These are phyloP conservation scores for Orius insidiosus DNA, from an alignment of 1,140 invertebrate species.

Conservation along the genomic window DNA sequence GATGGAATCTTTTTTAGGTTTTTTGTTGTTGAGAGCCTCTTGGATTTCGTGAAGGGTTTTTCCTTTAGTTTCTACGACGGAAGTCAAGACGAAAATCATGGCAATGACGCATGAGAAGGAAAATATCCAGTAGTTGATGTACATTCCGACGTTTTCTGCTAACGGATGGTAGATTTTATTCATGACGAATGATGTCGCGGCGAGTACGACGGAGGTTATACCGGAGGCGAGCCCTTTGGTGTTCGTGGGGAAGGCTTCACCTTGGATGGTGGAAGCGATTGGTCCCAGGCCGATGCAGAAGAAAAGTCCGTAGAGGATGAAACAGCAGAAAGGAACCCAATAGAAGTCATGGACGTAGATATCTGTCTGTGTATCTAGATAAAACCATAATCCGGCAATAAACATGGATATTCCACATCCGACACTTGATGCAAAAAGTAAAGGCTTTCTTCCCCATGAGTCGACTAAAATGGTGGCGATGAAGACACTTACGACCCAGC, in stretches of 20 bases:
- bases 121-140: slow-evolving; percentile 53
- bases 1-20: not conserved
- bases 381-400: slow-evolving; percentile 33
- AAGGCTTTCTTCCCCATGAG: slow-evolving; percentile 44
- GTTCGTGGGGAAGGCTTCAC: slow-evolving; percentile 55
- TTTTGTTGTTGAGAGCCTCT: slow-evolving; percentile 20
- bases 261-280: slow-evolving; percentile 50
- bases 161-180: slow-evolving; percentile 50
- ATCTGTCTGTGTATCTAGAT: slow-evolving; percentile 33
- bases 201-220: slow-evolving; percentile 49
- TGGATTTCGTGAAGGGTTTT: slow-evolving; percentile 50
- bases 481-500: slow-evolving; percentile 45
- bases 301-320: slow-evolving; percentile 48
- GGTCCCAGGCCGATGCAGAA: slow-evolving; percentile 52
- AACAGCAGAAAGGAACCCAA: slow-evolving; percentile 42
- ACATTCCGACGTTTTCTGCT: slow-evolving; percentile 29
- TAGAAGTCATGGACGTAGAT: slow-evolving; percentile 29
- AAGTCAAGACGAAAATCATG: slow-evolving; percentile 40
- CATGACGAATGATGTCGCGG: slow-evolving; percentile 50
- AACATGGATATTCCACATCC: slow-evolving; percentile 31
- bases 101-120: slow-evolving; percentile 41
- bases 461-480: slow-evolving; percentile 49
- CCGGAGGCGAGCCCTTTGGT: slow-evolving; percentile 52
- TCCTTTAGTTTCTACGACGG: slow-evolving; percentile 66
- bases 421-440: slow-evolving; percentile 41